Conservation (phyloP, 2,113 vertebrate species). For the Equus quagga region DNA sequence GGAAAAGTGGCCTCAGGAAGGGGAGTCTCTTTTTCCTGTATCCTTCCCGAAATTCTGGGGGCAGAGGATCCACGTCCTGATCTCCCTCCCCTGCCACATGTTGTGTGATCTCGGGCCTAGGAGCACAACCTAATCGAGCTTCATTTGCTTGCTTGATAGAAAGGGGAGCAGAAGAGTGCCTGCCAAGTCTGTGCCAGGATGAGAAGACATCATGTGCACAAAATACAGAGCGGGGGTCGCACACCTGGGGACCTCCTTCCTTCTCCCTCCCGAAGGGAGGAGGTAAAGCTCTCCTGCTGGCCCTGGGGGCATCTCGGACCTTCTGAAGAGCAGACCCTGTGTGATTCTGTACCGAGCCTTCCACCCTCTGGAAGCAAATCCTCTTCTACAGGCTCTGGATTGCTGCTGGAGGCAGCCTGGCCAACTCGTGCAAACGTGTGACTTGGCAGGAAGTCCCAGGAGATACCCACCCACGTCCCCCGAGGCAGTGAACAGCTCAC, state of each 20-base stretch:
- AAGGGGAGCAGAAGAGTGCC: no score
- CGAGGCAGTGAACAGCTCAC: background rate
- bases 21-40: background rate
- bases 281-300: background rate
- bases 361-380: background rate
- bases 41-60: background rate
- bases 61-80: background rate
- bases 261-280: background rate
- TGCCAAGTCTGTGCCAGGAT: background rate
- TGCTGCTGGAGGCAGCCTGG: background rate
- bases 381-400: background rate
- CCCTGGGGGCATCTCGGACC: background rate
- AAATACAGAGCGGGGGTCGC: background rate
- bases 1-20: background rate
- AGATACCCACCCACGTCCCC: background rate
- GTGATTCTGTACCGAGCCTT: background rate
- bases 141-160: background rate
- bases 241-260: background rate
- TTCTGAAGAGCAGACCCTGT: fast-evolving
- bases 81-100: background rate
- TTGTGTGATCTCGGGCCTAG: background rate
- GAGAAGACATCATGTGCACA: background rate
- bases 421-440: background rate
- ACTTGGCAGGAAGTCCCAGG: background rate
- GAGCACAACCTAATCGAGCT: background rate